These are phyloP conservation scores for Aradus depressus DNA, from an alignment of 2,888 invertebrate species.

Conservation along the genomic window DNA sequence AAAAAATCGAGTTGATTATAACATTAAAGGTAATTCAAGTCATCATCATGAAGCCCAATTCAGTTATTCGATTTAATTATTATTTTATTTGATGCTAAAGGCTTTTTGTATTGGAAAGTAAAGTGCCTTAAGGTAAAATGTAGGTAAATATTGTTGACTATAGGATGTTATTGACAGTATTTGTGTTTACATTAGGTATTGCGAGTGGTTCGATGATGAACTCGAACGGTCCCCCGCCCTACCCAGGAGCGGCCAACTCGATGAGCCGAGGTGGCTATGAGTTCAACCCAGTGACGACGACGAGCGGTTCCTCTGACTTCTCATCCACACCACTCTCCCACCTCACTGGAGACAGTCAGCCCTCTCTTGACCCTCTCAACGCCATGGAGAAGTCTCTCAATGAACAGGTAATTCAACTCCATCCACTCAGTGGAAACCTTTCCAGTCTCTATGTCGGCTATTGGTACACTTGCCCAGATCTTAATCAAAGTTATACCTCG, in stretches of 20 bases:
- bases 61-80: no score
- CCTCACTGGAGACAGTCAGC: slow-evolving; percentile 73
- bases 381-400: slow-evolving; percentile 87
- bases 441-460: no score
- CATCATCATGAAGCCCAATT: no score
- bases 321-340: slow-evolving; percentile 44
- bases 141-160: no score
- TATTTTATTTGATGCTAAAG: no score
- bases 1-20: no score
- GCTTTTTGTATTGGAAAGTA: no score
- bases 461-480: no score
- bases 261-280: slow-evolving; percentile 36
- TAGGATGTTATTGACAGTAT: not conserved
- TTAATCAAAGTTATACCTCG: no score
- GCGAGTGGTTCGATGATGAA: slow-evolving; percentile 82
- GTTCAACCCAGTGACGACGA: slow-evolving; percentile 42
- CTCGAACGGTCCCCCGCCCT: slow-evolving; percentile 37
- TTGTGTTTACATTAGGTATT: slow-evolving; percentile 41
- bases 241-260: slow-evolving; percentile 35
- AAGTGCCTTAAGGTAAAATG: no score
- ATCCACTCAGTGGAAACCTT: no score
- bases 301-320: slow-evolving; percentile 33
- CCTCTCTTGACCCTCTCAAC: slow-evolving; percentile 80
- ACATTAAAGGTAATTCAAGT: no score
- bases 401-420: slow-evolving; percentile 70